phyloP scores from a whole-genome alignment of 2,888 invertebrate species.

The Mesoligia furuncula region DNA sequence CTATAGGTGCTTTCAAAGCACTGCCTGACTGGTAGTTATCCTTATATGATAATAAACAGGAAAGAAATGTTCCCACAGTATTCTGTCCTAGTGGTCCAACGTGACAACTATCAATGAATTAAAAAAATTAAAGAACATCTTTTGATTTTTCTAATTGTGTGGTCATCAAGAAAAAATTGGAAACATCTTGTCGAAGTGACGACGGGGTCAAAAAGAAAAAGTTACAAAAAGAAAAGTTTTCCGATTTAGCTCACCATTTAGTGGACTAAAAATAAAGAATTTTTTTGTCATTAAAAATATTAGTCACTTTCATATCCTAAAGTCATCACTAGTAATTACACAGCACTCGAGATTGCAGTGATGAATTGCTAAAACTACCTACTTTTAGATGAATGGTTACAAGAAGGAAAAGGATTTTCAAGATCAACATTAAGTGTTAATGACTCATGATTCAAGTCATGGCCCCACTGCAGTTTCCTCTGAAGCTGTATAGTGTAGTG shows the following conservation, averaged over 20 bases:
- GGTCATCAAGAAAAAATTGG: neutral
- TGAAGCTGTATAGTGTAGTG: neutral
- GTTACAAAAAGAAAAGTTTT: neutral
- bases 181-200: neutral
- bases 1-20: conserved; percentile 27
- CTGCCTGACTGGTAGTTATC: neutral
- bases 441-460: neutral
- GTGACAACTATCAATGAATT: neutral
- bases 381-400: neutral
- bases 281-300: neutral
- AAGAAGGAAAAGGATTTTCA: neutral
- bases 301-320: neutral
- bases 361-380: neutral
- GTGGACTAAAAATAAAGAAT: too few species aligned
- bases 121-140: neutral
- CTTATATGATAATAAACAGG: conserved; percentile 23
- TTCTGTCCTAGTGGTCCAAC: too few species aligned
- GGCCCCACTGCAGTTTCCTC: neutral
- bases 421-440: neutral
- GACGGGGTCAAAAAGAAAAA: neutral
- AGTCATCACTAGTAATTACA: too few species aligned
- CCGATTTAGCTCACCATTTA: too few species aligned
- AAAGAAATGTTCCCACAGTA: conserved; percentile 27
- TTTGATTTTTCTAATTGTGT: neutral
- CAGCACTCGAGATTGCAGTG: neutral